Conservation (phyloP, 2,113 vertebrate genomes). For the Mirza zaza region DNA sequence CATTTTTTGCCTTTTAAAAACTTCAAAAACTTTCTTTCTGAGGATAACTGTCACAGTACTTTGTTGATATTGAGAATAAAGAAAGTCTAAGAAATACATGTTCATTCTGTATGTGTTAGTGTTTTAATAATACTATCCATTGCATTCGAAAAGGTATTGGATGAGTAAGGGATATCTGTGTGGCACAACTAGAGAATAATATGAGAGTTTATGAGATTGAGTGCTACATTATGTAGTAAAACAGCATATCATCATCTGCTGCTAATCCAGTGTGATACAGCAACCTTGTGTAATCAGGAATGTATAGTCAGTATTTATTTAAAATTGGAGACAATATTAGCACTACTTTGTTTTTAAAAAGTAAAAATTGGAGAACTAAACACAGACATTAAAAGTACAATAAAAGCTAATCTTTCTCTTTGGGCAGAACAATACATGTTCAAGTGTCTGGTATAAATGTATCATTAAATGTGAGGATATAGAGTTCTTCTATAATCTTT, state of each 20-base stretch:
- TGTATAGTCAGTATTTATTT: neutral
- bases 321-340: neutral
- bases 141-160: neutral
- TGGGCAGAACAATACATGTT: neutral
- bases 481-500: neutral
- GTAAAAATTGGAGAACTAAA: neutral
- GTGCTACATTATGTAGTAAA: neutral
- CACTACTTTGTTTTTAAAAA: neutral
- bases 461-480: neutral
- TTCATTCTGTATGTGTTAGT: neutral
- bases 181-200: neutral
- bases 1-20: neutral
- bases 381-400: neutral
- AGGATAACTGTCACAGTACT: neutral
- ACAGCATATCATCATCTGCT: neutral
- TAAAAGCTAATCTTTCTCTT: slow-evolving; percentile 11
- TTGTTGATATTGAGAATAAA: neutral
- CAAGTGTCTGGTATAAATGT: neutral
- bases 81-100: neutral
- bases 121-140: neutral
- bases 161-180: neutral
- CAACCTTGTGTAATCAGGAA: neutral
- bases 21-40: neutral
- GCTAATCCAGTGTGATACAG: fast-evolving
- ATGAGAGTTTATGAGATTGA: no score